Percentiles rank a stretch among this genome's conserved stretches.
Conservation (phyloP, 2,113 vertebrate genomes). For the Desmodus rotundus region DNA sequence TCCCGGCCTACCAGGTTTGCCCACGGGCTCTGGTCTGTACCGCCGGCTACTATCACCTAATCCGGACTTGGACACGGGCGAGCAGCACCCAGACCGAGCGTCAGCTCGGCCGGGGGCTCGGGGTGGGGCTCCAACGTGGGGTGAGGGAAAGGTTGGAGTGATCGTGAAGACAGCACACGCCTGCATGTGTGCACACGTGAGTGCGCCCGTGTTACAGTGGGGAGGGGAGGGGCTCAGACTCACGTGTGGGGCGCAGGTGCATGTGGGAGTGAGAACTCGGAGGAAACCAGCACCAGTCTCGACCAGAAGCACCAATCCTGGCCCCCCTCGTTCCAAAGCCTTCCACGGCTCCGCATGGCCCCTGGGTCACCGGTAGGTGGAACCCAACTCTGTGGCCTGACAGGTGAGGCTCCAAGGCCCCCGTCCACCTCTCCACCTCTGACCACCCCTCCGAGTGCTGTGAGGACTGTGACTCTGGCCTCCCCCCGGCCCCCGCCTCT, state of each 20-base stretch:
- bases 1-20: not conserved
- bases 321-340: not conserved
- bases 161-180: not conserved
- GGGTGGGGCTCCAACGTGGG: not conserved
- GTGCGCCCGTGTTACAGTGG: too few relatives aligned
- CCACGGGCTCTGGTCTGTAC: not conserved
- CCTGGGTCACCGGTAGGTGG: not conserved
- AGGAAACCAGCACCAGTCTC: not conserved
- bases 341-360: too few relatives aligned
- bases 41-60: fast-evolving
- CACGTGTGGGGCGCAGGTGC: not conserved
- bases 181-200: not conserved
- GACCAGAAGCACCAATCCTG: not conserved
- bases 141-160: not conserved
- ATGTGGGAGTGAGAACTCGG: not conserved
- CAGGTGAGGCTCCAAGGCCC: too few relatives aligned
- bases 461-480: not conserved
- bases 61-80: fast-evolving
- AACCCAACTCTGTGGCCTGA: not conserved
- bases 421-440: not conserved
- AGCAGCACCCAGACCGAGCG: not conserved
- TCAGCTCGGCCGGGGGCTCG: not conserved
- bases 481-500: too few relatives aligned
- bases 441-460: not conserved
- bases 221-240: not conserved